A percentile compares a stretch with the other conserved stretches of the same genome.
phyloP scores from a whole-genome alignment of 2,113 vertebrate species.

The Scomber japonicus region DNA sequence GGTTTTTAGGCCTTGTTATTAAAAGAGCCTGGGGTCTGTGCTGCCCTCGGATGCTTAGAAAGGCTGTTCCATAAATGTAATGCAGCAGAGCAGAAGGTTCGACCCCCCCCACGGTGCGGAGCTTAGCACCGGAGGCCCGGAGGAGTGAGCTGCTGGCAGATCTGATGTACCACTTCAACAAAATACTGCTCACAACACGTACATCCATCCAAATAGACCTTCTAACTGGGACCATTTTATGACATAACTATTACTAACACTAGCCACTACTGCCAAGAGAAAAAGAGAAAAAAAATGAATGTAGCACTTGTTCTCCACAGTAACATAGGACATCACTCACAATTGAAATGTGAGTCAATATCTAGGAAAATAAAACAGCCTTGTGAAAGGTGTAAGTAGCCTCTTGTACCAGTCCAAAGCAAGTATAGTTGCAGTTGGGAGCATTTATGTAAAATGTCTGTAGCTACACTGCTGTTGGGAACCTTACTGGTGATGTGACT shows the following conservation, averaged over 20 bases:
- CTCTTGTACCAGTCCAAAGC: conserved; percentile 49
- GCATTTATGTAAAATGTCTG: conserved; percentile 60
- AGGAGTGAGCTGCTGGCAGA: too few relatives aligned
- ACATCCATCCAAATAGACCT: conserved; percentile 15
- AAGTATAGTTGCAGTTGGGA: conserved; percentile 41
- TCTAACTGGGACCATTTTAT: conserved; percentile 40
- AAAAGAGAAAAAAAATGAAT: conserved; percentile 6
- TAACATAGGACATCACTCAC: conserved; percentile 34
- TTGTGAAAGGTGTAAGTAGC: conserved; percentile 47
- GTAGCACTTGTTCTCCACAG: conserved; percentile 29
- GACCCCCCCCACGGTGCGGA: too few relatives aligned
- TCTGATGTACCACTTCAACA: too few relatives aligned
- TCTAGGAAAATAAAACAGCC: conserved; percentile 49
- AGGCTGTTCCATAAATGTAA: too few relatives aligned
- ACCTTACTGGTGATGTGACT: conserved; percentile 56
- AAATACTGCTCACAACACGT: neutral
- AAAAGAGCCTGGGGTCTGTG: too few relatives aligned
- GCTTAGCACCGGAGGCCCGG: too few relatives aligned
- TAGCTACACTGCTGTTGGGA: conserved; percentile 39
- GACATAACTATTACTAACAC: conserved; percentile 26
- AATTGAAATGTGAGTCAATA: conserved; percentile 49
- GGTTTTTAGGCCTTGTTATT: too few relatives aligned
- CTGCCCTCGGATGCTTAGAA: too few relatives aligned
- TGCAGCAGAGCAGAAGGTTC: too few relatives aligned
- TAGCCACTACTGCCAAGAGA: conserved; percentile 16